Evolutionary conservation across 2,113 vertebrate species (phyloP).

Genomic region (Cryptotis parvus): DNA sequence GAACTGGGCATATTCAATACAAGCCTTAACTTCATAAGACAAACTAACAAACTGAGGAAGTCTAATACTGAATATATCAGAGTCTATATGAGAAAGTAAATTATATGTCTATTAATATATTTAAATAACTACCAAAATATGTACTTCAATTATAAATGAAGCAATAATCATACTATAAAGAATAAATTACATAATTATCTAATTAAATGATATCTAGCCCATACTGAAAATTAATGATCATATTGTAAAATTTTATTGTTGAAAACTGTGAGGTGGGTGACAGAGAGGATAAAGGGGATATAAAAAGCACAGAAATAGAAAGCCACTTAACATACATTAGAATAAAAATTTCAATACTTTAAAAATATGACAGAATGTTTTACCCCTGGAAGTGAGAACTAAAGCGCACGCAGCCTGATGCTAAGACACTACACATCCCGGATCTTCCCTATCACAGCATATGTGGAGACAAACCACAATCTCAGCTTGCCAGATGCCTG

Average conservation of each 20-base stretch:
- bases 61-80: not conserved
- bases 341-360: conserved; percentile 77
- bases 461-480: conserved; percentile 85
- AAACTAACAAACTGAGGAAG: conserved; percentile 1
- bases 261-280: conserved; percentile 12
- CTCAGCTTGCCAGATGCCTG: conserved; percentile 83
- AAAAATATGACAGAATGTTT: conserved; percentile 87
- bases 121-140: conserved; percentile 35
- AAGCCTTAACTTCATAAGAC: not conserved
- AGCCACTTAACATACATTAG: conserved; percentile 64
- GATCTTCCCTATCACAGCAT: conserved; percentile 85
- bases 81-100: not conserved
- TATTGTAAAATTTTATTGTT: conserved; percentile 30
- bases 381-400: conserved; percentile 87
- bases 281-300: conserved; percentile 46
- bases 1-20: not conserved
- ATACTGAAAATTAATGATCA: conserved; percentile 21
- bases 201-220: conserved; percentile 13
- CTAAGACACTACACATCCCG: conserved; percentile 85
- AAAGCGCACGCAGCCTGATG: conserved; percentile 84
- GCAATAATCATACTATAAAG: not conserved
- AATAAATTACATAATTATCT: not conserved
- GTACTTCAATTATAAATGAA: conserved; percentile 39
- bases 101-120: not conserved
- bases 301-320: conserved; percentile 75